These are phyloP conservation scores for Emys orbicularis DNA, from an alignment of 2,797 vertebrate species.

Conservation along the genomic window DNA sequence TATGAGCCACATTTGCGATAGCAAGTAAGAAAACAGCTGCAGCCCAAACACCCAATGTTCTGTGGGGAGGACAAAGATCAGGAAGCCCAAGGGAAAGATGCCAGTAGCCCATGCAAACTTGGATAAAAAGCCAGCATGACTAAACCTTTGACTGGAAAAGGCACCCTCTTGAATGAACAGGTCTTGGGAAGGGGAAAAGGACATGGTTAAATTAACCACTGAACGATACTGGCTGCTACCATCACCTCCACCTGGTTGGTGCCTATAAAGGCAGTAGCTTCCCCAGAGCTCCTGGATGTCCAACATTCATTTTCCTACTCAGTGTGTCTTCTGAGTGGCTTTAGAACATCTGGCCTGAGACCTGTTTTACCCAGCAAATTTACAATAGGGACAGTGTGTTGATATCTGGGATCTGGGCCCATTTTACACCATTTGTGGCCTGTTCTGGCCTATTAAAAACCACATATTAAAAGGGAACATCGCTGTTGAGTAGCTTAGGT, in stretches of 20 bases:
- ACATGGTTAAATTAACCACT: neutral
- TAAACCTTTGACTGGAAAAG: neutral
- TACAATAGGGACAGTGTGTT: neutral
- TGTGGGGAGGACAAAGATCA: neutral
- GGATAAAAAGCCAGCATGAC: neutral
- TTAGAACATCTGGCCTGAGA: neutral
- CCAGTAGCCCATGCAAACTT: neutral
- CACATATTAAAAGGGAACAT: neutral
- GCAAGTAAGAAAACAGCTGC: neutral
- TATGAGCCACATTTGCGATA: neutral
- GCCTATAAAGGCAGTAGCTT: neutral
- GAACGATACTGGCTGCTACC: neutral
- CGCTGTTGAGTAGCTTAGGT: neutral
- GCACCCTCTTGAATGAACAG: neutral
- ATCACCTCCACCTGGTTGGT: neutral
- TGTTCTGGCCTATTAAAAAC: neutral
- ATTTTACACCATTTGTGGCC: neutral
- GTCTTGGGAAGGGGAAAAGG: no score
- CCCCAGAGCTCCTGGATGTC: neutral
- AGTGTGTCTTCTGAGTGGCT: neutral
- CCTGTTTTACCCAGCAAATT: neutral
- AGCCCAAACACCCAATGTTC: neutral
- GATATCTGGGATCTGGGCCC: neutral
- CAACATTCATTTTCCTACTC: neutral
- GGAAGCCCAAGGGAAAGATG: neutral